These are phyloP conservation scores for Sclerodermus sp. DNA, from an alignment of 2,888 invertebrate genomes.

Conservation along the genomic window DNA sequence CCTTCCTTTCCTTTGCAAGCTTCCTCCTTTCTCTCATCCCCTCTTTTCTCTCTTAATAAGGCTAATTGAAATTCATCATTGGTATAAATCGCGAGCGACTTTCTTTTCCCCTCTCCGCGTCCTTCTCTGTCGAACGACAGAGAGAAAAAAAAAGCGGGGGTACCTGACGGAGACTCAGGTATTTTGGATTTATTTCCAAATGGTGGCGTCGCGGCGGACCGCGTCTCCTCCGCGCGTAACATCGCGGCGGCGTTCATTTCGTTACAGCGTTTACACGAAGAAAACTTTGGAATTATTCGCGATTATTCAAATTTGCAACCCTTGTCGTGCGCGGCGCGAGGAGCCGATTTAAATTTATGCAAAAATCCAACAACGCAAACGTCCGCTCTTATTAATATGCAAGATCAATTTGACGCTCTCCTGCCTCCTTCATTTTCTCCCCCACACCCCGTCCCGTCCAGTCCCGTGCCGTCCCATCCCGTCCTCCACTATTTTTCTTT, in stretches of 20 bases:
- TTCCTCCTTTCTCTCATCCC: too few relatives aligned
- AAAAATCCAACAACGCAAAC: conserved; percentile 44
- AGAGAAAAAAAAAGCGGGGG: too few relatives aligned
- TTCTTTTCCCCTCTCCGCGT: too few relatives aligned
- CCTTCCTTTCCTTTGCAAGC: too few relatives aligned
- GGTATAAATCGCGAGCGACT: too few relatives aligned
- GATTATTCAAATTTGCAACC: conserved; percentile 49
- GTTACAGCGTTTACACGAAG: conserved; percentile 34
- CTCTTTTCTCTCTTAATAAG: too few relatives aligned
- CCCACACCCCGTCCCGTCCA: background rate
- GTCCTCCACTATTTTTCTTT: background rate
- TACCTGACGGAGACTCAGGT: too few relatives aligned
- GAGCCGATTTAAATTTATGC: conserved; percentile 49
- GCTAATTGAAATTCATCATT: too few relatives aligned
- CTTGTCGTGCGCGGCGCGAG: conserved; percentile 33
- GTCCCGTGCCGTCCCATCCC: background rate
- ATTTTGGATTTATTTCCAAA: too few relatives aligned
- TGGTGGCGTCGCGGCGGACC: too few relatives aligned
- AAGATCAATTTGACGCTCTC: conserved; percentile 42
- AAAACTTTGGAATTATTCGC: conserved; percentile 48
- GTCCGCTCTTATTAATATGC: conserved; percentile 46
- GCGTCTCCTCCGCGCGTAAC: too few relatives aligned
- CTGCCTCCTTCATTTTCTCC: background rate
- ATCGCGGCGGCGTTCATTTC: conserved; percentile 25
- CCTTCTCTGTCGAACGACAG: too few relatives aligned